Evolutionary conservation across 2,797 vertebrate genomes (phyloP), one percentile per base, ranked within the genome.

Genomic region (Dipus sagitta): DNA sequence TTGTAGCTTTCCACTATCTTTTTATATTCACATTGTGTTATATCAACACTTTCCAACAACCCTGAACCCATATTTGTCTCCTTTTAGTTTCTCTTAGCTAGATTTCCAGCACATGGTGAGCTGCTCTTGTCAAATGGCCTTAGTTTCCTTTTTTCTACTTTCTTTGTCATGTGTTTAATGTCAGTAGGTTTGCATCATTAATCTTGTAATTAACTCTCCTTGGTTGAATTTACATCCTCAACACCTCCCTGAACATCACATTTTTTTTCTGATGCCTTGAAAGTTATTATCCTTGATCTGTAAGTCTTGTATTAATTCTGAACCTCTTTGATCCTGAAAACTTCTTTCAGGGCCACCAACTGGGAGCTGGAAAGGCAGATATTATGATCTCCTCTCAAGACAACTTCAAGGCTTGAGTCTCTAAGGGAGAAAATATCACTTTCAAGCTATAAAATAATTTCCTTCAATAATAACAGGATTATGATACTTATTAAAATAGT

Each of bases 311-410:
- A 70, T 93, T 32, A 64, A 64, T 90, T 10, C n/a, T 83, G 32
- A 93, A 92, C 58, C 71, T 86, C 58, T 71, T 90, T 86, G 78
- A 65, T 91, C 52, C 24, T 78, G 65, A 89, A 88, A 92, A 79
- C 24, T 64, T 24, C 32, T 65, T 83, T 86, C 52, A 95, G 32
- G 67, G 38, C 38, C 52, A 83, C 52, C 52, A 93, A 38, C 42
- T 90, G 38, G 70, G 42, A 65, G 17, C 20, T 86, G 13, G 72
- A 67, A 86, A n/a, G 24, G 11, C 28, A n/a, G 38, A 70, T 70
- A 26, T n/a, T 68, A 54, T 65, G 21, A 68, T 18, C 65, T 86
- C 38, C 89, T 86, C 72, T 67, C 34, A 89, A 64, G 77, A 79
- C 28, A 89, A 47, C 65, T 75, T 85, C n/a, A 83, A 83, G 3